Percentiles rank a stretch among this genome's conserved stretches.
Conservation (phyloP, 2,113 vertebrate genomes). For the Anoura caudifer region DNA sequence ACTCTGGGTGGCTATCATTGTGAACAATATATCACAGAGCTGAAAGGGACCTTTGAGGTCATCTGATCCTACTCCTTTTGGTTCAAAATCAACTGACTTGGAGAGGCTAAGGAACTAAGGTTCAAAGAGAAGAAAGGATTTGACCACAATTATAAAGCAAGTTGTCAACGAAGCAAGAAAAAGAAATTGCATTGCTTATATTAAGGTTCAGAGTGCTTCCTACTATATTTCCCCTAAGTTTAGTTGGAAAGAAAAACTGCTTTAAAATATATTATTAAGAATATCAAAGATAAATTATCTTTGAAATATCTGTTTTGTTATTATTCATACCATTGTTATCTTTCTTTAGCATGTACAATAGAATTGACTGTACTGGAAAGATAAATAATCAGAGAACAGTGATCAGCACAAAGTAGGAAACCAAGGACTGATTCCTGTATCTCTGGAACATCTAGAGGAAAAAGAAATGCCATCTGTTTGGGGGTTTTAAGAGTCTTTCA, state of each 20-base stretch:
- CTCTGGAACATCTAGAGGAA: not conserved
- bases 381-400: not conserved
- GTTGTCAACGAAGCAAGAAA: not conserved
- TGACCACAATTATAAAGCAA: not conserved
- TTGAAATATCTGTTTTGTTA: not conserved
- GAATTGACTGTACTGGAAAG: not conserved
- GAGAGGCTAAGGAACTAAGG: not conserved
- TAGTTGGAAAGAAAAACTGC: not conserved
- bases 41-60: not conserved
- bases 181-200: not conserved
- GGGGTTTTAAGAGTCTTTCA: not conserved
- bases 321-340: not conserved
- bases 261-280: not conserved
- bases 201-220: not conserved
- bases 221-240: not conserved
- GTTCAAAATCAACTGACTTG: not conserved
- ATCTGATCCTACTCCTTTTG: not conserved
- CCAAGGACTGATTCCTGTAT: not conserved
- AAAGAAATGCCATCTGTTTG: not conserved
- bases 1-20: not conserved
- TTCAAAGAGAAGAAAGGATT: not conserved
- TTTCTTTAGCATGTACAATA: not conserved
- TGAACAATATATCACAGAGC: not conserved
- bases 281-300: constrained; percentile 8
- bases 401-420: not conserved